Conservation (phyloP, 1,140 invertebrate genomes). For the Notospermus geniculatus region DNA sequence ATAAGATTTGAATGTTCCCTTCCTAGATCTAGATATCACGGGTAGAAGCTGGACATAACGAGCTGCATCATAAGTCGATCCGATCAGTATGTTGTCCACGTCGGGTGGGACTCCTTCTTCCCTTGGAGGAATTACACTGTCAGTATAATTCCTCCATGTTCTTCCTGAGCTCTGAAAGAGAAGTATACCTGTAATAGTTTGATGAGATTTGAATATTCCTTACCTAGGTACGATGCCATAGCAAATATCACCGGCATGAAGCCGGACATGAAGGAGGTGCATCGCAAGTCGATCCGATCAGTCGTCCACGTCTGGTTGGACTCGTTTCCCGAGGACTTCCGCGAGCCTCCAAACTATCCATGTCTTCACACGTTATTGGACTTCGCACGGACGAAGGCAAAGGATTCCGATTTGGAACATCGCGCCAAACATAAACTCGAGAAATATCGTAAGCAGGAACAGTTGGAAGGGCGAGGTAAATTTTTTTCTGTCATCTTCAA, state of each 20-base stretch:
- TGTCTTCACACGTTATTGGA: slow-evolving; percentile 76
- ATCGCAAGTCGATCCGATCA: slow-evolving; percentile 70
- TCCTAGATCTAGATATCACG: too few relatives aligned
- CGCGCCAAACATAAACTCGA: slow-evolving; percentile 66
- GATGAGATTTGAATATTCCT: too few relatives aligned
- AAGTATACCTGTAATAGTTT: too few relatives aligned
- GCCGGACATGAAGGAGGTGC: slow-evolving; percentile 9
- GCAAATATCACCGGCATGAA: slow-evolving; percentile 2
- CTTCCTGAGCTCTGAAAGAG: too few relatives aligned
- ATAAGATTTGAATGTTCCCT: too few relatives aligned
- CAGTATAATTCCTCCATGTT: too few relatives aligned
- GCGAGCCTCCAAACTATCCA: slow-evolving; percentile 76
- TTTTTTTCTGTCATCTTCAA: too few relatives aligned
- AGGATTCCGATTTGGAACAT: slow-evolving; percentile 52
- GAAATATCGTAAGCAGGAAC: slow-evolving; percentile 57
- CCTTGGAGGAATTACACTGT: slow-evolving; percentile 94
- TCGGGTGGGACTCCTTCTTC: slow-evolving; percentile 96
- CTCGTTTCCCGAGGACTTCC: slow-evolving; percentile 94
- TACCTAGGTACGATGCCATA: too few relatives aligned
- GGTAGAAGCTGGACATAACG: too few relatives aligned
- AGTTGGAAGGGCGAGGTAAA: too few relatives aligned
- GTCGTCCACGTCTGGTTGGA: slow-evolving; percentile 94
- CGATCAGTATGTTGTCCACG: slow-evolving; percentile 74
- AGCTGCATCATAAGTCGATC: slow-evolving; percentile 67
- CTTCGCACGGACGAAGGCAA: slow-evolving; percentile 77